Evolutionary conservation across 1,140 invertebrate species (phyloP).

Genomic region (Calliphora vicina): DNA sequence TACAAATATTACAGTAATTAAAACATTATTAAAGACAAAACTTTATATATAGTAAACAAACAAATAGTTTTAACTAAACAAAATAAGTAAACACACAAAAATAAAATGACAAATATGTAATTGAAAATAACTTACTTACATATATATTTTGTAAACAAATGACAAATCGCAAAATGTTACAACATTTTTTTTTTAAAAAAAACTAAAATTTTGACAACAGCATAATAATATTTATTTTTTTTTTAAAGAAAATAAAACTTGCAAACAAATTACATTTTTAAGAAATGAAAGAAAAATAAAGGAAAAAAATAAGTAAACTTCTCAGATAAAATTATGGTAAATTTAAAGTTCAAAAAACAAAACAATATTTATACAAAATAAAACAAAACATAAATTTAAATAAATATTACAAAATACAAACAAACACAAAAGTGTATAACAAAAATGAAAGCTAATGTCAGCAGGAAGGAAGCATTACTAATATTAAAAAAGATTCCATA

Average conservation of each 20-base stretch:
- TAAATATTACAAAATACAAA: constrained; percentile 22
- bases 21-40: too few relatives aligned
- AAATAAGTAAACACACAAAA: neutral
- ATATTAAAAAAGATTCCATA: neutral
- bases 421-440: neutral
- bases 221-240: too few relatives aligned
- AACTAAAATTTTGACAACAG: too few relatives aligned
- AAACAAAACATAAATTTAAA: constrained; percentile 7
- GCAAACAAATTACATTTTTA: too few relatives aligned
- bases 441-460: constrained; percentile 11
- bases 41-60: too few relatives aligned
- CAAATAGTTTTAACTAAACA: constrained; percentile 16
- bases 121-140: too few relatives aligned
- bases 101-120: too few relatives aligned
- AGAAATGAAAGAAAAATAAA: neutral
- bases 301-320: constrained; percentile 22
- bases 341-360: constrained; percentile 28
- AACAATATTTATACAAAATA: constrained; percentile 30
- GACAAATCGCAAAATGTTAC: neutral
- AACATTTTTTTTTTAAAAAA: neutral
- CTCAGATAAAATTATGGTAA: constrained; percentile 29
- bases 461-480: constrained; percentile 1
- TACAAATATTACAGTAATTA: constrained; percentile 27
- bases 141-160: constrained; percentile 19
- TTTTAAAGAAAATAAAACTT: too few relatives aligned